Conservation (phyloP, 2,797 vertebrate genomes). For the Neopelma chrysocephalum region DNA sequence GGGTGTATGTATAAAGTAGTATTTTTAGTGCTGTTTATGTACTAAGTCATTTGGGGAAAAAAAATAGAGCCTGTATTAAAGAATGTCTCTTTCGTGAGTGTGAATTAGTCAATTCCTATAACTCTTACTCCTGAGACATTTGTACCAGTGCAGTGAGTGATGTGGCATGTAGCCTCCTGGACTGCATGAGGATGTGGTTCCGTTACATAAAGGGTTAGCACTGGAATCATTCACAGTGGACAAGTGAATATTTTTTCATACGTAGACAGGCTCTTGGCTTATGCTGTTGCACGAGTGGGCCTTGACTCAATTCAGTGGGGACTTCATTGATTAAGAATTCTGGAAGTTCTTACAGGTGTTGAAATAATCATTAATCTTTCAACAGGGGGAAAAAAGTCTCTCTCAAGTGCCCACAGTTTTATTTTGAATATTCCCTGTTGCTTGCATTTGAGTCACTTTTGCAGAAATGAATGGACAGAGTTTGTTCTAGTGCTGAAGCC, state of each 20-base stretch:
- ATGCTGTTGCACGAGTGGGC: background rate
- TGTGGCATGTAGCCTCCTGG: background rate
- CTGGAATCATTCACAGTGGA: background rate
- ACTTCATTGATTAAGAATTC: background rate
- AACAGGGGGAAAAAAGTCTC: background rate
- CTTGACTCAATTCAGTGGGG: background rate
- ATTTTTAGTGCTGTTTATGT: background rate
- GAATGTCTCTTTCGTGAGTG: background rate
- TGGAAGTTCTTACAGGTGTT: background rate
- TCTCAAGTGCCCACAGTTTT: background rate
- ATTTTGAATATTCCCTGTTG: background rate
- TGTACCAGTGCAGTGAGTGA: background rate
- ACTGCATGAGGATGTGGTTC: background rate
- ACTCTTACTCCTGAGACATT: background rate
- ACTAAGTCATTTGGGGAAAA: background rate
- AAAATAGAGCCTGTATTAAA: background rate
- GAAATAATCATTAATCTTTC: background rate
- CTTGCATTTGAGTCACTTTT: background rate
- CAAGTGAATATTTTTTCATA: background rate
- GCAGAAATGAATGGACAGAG: background rate
- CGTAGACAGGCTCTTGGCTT: background rate
- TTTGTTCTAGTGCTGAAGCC: background rate
- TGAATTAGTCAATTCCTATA: background rate
- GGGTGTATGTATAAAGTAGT: background rate
- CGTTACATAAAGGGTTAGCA: background rate